Conservation (phyloP, 2,888 invertebrate species). For the Drosophila bunnanda region DNA sequence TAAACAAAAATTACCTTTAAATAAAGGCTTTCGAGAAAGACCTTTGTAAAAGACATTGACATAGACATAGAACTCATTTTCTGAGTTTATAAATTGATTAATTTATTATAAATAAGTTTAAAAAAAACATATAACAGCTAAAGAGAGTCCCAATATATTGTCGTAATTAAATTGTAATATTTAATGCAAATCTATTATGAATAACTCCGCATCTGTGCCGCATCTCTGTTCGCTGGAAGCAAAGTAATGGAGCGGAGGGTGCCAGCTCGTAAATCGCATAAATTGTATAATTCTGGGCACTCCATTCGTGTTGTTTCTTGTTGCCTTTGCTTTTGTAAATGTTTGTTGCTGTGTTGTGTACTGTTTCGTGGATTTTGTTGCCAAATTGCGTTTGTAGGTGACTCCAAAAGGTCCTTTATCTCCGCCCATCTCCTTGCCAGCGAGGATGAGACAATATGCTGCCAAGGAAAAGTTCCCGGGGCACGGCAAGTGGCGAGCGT, state of each 20-base stretch:
- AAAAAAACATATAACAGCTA: fast-evolving
- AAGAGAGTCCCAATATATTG: fast-evolving
- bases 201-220: background rate
- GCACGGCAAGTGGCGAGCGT: constrained; percentile 5
- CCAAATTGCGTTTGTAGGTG: constrained; percentile 82
- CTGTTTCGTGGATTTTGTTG: constrained; percentile 74
- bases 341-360: constrained; percentile 34
- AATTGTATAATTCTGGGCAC: constrained; percentile 78
- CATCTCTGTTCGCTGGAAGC: constrained; percentile 1
- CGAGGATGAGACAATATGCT: constrained; percentile 73
- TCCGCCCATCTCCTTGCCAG: constrained; percentile 30
- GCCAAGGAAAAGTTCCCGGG: constrained; percentile 26
- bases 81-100: background rate
- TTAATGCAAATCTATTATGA: background rate
- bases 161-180: background rate
- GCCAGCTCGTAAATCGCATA: constrained; percentile 78
- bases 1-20: no score
- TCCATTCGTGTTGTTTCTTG: constrained; percentile 50
- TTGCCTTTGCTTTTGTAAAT: constrained; percentile 22
- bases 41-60: background rate
- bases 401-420: constrained; percentile 44
- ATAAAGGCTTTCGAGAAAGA: background rate
- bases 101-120: no score
- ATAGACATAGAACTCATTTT: background rate
- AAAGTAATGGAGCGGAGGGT: constrained; percentile 29